phyloP scores from a whole-genome alignment of 2,888 invertebrate species.

The Tipula unca region DNA sequence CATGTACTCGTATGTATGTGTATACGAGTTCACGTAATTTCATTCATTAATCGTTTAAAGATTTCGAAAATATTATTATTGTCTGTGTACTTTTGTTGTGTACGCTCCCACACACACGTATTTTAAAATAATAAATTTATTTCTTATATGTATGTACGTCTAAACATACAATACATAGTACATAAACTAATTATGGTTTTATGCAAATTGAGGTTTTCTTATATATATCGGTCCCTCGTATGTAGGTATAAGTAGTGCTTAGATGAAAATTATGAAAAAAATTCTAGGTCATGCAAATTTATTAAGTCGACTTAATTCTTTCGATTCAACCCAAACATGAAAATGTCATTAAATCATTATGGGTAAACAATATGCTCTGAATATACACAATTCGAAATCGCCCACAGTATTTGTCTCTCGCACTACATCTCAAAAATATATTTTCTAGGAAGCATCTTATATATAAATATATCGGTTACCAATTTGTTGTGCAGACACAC shows the following conservation, averaged over 20 bases:
- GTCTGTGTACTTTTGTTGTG: background rate
- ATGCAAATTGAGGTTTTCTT: background rate
- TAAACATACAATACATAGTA: background rate
- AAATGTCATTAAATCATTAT: background rate
- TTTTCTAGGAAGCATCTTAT: background rate
- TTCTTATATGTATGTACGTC: background rate
- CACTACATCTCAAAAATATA: background rate
- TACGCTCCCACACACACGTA: background rate
- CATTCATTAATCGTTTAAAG: background rate
- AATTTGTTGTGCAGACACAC: background rate
- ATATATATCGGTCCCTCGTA: background rate
- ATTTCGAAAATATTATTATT: background rate
- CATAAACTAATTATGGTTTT: background rate
- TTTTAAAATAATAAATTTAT: background rate
- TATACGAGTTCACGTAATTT: background rate
- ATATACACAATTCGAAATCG: background rate
- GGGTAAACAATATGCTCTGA: background rate
- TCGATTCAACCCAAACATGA: background rate
- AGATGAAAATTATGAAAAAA: background rate
- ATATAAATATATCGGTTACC: background rate
- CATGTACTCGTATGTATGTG: background rate
- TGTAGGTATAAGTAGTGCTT: background rate
- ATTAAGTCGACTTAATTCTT: background rate
- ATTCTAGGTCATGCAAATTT: background rate
- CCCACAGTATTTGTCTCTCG: background rate